A percentile compares a stretch with the other conserved stretches of the same genome.
phyloP scores from a whole-genome alignment of 1,140 invertebrate species.

The Carposina sasakii region DNA sequence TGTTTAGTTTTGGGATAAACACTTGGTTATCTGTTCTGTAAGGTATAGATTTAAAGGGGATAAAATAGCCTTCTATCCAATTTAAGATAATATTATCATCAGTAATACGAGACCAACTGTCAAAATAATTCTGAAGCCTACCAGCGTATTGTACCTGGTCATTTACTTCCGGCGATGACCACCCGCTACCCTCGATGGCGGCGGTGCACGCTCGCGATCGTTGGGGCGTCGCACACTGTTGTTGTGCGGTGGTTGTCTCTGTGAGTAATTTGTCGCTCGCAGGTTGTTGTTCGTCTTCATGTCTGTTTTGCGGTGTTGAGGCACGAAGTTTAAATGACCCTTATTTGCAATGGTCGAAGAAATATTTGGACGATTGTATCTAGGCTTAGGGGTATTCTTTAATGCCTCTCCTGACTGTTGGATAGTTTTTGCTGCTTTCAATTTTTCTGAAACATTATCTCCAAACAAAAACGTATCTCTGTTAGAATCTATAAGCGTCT shows the following conservation, averaged over 20 bases:
- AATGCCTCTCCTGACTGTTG: not conserved
- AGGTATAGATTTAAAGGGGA: constrained; percentile 6
- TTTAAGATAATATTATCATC: not conserved
- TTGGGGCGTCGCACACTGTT: not conserved
- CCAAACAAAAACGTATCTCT: constrained; percentile 10
- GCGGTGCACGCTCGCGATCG: not conserved
- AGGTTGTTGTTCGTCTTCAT: not conserved
- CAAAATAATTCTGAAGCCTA: constrained; percentile 4
- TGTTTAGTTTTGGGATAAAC: not conserved
- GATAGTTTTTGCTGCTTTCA: constrained; percentile 5
- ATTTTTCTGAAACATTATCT: constrained; percentile 4
- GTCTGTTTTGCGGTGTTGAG: not conserved
- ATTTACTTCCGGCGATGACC: not conserved
- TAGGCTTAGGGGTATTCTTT: not conserved
- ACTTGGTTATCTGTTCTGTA: not conserved
- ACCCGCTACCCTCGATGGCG: not conserved
- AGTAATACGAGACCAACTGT: constrained; percentile 5
- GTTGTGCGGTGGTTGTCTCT: not conserved
- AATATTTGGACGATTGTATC: not conserved
- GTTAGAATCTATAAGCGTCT: not conserved
- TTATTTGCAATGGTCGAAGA: not conserved
- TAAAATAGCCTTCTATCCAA: constrained; percentile 7
- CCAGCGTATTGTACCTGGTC: constrained; percentile 18
- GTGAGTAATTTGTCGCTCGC: too few species aligned
- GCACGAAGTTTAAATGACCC: constrained; percentile 5